A percentile compares a stretch with the other conserved stretches of the same genome.
phyloP scores from a whole-genome alignment of 1,140 invertebrate species.

The Monomorium pharaonis region DNA sequence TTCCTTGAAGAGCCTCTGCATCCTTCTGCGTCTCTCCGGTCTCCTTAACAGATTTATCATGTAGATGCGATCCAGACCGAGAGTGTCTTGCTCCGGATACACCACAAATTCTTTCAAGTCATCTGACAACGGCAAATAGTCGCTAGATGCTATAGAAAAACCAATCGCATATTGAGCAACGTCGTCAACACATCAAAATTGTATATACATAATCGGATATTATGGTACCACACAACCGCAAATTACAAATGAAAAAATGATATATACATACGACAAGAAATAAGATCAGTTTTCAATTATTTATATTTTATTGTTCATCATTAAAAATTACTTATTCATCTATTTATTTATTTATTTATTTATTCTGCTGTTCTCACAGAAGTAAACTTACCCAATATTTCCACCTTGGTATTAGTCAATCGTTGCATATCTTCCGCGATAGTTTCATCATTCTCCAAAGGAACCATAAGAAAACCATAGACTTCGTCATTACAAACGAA shows the following conservation, averaged over 20 bases:
- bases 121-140: conserved; percentile 71
- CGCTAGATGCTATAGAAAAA: conserved; percentile 61
- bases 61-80: conserved; percentile 92
- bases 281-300: neutral
- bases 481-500: conserved; percentile 92
- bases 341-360: neutral
- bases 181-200: neutral
- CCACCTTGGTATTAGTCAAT: conserved; percentile 92
- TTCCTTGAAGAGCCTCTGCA: conserved; percentile 92
- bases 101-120: conserved; percentile 82
- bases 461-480: conserved; percentile 94
- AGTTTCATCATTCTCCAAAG: conserved; percentile 89
- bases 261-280: neutral
- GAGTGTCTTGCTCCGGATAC: conserved; percentile 86
- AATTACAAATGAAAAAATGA: neutral
- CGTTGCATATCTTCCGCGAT: conserved; percentile 90
- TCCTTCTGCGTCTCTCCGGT: conserved; percentile 91
- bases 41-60: conserved; percentile 96
- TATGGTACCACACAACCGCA: neutral
- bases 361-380: neutral
- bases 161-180: neutral
- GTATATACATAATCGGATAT: neutral
- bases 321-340: neutral
- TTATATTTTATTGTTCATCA: neutral
- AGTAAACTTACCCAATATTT: conserved; percentile 87